Conservation (phyloP, 2,797 vertebrate species). For the Luscinia luscinia region DNA sequence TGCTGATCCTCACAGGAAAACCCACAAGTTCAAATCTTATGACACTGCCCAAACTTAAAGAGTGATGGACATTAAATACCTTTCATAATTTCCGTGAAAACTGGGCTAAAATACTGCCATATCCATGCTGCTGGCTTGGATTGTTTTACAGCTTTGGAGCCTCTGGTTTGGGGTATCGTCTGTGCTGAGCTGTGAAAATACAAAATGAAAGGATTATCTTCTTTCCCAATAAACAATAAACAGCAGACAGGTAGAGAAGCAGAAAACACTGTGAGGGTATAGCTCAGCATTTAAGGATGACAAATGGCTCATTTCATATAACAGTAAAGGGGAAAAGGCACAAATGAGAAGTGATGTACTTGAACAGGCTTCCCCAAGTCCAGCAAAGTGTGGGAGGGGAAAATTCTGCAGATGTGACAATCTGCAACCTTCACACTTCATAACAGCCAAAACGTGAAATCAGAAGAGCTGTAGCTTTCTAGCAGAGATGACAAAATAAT, state of each 20-base stretch:
- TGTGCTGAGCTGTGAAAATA: not conserved
- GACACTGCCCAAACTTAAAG: not conserved
- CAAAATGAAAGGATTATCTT: not conserved
- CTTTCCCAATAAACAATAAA: not conserved
- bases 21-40: not conserved
- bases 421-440: not conserved
- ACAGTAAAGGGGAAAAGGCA: not conserved
- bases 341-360: not conserved
- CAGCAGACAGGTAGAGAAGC: not conserved
- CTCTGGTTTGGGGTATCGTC: not conserved
- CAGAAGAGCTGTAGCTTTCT: not conserved
- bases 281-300: not conserved
- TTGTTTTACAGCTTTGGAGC: not conserved
- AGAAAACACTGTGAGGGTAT: accelerated
- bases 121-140: not conserved
- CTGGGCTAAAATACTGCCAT: not conserved
- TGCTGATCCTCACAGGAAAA: not conserved
- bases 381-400: not conserved
- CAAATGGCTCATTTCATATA: not conserved
- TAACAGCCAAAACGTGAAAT: not conserved
- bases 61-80: not conserved
- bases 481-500: not conserved
- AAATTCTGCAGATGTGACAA: not conserved
- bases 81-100: not conserved
- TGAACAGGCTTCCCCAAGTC: not conserved